Evolutionary conservation across 2,888 invertebrate species (phyloP).

Genomic region (Chromoteleia sp.): DNA sequence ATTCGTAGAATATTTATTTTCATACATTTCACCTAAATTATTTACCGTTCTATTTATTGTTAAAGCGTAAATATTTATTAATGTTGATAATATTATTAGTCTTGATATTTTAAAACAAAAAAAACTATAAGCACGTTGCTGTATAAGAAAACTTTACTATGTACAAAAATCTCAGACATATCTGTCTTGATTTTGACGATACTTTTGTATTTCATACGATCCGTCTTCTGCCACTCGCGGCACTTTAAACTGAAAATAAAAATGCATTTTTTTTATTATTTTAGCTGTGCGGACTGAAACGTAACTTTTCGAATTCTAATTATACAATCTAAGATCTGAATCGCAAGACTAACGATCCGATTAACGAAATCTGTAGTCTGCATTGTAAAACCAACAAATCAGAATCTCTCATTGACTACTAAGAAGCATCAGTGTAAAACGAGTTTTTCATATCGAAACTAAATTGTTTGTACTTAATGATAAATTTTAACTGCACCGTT

Average conservation of each 20-base stretch:
- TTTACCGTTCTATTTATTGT: conserved; percentile 19
- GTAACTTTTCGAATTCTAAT: not conserved
- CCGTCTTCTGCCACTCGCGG: conserved; percentile 18
- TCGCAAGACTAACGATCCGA: conserved; percentile 3
- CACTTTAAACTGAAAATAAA: conserved; percentile 1
- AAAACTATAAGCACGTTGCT: conserved; percentile 13
- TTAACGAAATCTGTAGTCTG: not conserved
- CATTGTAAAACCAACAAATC: not conserved
- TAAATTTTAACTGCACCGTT: conserved; percentile 30
- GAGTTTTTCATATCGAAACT: conserved; percentile 7
- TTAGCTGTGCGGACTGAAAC: too few species aligned
- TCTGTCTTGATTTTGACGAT: conserved; percentile 20
- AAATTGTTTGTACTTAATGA: conserved; percentile 23
- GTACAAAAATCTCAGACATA: conserved; percentile 33
- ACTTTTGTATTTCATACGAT: conserved; percentile 19
- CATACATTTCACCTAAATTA: conserved; percentile 18
- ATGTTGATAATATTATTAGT: too few species aligned
- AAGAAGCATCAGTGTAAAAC: not conserved
- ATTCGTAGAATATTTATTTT: conserved; percentile 20
- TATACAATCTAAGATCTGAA: not conserved
- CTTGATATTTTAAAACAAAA: conserved; percentile 22
- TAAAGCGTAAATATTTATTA: conserved; percentile 34
- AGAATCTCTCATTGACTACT: not conserved
- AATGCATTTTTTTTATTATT: not conserved
- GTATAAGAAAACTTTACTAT: conserved; percentile 16